phyloP scores from a whole-genome alignment of 2,888 invertebrate genomes.

The Cantharis lateralis region DNA sequence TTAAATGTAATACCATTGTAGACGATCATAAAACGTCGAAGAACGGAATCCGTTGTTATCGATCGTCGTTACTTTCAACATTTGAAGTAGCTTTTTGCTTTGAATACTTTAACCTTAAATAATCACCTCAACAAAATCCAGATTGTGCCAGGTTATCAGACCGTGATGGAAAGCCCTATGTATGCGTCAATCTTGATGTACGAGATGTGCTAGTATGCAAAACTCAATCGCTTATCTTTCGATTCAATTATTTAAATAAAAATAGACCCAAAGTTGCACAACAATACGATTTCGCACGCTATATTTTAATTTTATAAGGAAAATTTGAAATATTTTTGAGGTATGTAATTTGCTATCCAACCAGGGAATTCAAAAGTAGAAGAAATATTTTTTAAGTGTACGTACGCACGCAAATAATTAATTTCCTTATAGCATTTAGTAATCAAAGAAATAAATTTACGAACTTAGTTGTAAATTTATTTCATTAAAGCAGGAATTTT shows the following conservation, averaged over 20 bases:
- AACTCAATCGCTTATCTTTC: not conserved
- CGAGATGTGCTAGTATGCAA: not conserved
- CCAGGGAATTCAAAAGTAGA: not conserved
- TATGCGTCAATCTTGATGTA: not conserved
- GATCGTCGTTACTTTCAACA: not conserved
- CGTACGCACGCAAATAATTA: not conserved
- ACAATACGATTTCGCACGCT: not conserved
- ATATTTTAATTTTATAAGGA: not conserved
- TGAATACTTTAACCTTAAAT: not conserved
- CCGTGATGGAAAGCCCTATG: not conserved
- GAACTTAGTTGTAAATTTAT: not conserved
- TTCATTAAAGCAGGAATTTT: not conserved
- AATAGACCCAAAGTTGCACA: not conserved
- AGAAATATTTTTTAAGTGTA: not conserved
- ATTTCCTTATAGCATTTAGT: not conserved
- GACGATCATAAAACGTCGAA: not conserved
- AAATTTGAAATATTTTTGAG: not conserved
- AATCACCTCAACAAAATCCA: not conserved
- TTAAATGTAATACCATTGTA: not conserved
- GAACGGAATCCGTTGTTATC: not conserved
- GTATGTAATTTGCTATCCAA: not conserved
- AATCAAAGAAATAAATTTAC: not conserved
- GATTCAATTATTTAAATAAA: not conserved
- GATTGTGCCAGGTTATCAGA: not conserved
- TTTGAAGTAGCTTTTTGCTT: not conserved